A percentile compares a stretch with the other conserved stretches of the same genome.
phyloP scores from a whole-genome alignment of 2,797 vertebrate genomes.

The Urosaurus nigricauda region DNA sequence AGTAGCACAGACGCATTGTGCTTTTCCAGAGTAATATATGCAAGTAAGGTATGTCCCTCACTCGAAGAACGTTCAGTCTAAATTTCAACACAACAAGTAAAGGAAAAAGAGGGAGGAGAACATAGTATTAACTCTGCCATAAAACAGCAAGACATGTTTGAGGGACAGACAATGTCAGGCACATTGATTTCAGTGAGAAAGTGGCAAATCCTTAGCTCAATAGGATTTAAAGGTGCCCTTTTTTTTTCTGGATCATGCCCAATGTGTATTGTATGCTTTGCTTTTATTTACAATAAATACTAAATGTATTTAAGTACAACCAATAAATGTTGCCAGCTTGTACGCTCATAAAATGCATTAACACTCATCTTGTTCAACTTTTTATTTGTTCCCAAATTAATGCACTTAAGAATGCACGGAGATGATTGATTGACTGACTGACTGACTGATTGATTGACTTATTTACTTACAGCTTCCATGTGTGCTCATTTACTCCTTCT shows the following conservation, averaged over 20 bases:
- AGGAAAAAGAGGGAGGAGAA: background rate
- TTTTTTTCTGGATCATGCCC: background rate
- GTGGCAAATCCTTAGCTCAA: background rate
- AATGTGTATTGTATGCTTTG: background rate
- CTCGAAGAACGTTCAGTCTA: background rate
- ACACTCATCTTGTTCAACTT: background rate
- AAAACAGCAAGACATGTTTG: background rate
- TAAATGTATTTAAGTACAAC: too few relatives aligned
- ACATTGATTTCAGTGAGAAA: background rate
- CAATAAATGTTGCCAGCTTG: background rate
- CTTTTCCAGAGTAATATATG: background rate
- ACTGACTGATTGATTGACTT: too few relatives aligned
- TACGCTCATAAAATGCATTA: background rate
- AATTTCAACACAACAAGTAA: background rate
- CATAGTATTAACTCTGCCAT: background rate
- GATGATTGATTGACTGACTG: too few relatives aligned
- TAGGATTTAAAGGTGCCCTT: background rate
- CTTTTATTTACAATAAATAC: background rate
- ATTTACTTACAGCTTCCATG: background rate
- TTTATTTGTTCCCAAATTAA: background rate
- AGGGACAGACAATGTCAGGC: background rate
- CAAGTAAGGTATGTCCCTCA: background rate
- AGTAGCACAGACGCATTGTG: background rate
- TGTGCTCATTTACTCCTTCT: background rate
- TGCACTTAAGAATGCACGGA: background rate